Evolutionary conservation across 2,888 invertebrate genomes (phyloP).

Genomic region (Macaria liturata): DNA sequence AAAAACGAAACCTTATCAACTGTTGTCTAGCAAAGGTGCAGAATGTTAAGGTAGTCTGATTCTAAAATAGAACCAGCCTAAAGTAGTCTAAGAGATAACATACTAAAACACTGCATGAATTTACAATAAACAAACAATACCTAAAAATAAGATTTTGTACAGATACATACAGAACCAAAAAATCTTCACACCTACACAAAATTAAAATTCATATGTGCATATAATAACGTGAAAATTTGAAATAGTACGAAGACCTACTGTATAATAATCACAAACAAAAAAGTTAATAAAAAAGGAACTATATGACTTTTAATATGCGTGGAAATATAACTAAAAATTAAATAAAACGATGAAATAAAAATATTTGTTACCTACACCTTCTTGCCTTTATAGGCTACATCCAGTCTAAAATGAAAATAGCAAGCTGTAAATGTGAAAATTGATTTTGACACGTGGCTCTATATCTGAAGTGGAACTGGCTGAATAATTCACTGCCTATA

Average conservation of each 20-base stretch:
- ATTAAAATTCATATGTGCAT: too few species aligned
- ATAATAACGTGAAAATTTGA: too few species aligned
- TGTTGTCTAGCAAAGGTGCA: constrained; percentile 1
- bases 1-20: constrained; percentile 23
- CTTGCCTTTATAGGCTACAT: constrained; percentile 44
- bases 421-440: constrained; percentile 72
- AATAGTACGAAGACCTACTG: too few species aligned
- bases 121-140: too few species aligned
- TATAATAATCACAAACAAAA: too few species aligned
- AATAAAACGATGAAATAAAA: too few species aligned
- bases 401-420: constrained; percentile 70
- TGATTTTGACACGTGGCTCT: constrained; percentile 73
- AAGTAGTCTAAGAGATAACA: constrained; percentile 5
- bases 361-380: constrained; percentile 31
- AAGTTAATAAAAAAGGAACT: too few species aligned
- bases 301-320: too few species aligned
- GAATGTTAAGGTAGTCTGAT: constrained; percentile 44
- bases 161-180: too few species aligned
- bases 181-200: too few species aligned
- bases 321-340: too few species aligned
- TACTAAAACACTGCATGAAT: background rate
- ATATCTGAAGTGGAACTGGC: constrained; percentile 57
- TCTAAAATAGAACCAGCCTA: constrained; percentile 59
- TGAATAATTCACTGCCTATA: constrained; percentile 68
- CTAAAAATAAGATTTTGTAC: too few species aligned